Conservation (phyloP, 2,113 vertebrate species). For the Mellivora capensis region DNA sequence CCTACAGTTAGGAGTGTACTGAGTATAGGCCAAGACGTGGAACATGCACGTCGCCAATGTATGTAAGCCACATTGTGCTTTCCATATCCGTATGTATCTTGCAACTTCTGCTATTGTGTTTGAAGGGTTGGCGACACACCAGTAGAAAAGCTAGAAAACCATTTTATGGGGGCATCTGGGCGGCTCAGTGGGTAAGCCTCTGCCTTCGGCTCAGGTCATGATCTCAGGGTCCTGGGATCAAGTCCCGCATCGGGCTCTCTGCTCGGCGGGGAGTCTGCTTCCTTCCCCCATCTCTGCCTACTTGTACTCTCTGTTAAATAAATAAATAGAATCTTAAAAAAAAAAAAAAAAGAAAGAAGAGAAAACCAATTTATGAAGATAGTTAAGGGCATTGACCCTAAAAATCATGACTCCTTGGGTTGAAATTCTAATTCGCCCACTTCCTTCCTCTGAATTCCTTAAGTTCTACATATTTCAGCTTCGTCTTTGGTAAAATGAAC, state of each 20-base stretch:
- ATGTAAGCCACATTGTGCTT: not conserved
- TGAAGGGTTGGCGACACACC: too few relatives aligned
- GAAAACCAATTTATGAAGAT: not conserved
- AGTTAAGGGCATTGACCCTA: rapidly evolving
- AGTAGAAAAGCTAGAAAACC: not conserved
- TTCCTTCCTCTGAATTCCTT: not conserved
- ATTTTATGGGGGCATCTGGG: not conserved
- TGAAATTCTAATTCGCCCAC: not conserved
- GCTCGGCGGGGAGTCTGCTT: too few relatives aligned
- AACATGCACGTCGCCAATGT: not conserved
- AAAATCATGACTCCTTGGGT: not conserved
- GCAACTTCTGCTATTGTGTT: not conserved
- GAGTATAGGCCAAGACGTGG: rapidly evolving
- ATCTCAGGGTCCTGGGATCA: too few relatives aligned
- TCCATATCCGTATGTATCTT: not conserved
- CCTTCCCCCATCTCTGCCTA: too few relatives aligned
- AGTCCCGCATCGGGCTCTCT: too few relatives aligned
- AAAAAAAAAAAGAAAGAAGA: too few relatives aligned
- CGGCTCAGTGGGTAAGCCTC: too few relatives aligned
- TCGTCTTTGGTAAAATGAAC: not conserved
- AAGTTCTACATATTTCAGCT: not conserved
- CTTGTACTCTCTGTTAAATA: too few relatives aligned
- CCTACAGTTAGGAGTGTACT: not conserved
- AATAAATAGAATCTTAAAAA: too few relatives aligned
- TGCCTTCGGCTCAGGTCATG: too few relatives aligned